Evolutionary conservation across 2,888 invertebrate species (phyloP).

Genomic region (Caenorhabditis panamensis): DNA sequence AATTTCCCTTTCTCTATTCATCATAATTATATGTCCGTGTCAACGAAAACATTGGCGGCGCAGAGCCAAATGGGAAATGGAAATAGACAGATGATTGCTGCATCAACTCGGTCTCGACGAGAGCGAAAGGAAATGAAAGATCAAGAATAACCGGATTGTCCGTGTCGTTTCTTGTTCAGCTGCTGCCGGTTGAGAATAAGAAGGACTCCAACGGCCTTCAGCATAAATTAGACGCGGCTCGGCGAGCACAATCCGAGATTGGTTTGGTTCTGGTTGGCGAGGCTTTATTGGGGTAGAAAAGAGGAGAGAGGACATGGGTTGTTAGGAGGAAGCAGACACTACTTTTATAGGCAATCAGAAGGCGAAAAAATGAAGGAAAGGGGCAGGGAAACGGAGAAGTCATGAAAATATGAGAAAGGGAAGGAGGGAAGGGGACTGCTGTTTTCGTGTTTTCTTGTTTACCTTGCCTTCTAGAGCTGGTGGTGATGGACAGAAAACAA

Average conservation of each 20-base stretch:
- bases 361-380: constrained; percentile 27
- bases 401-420: neutral
- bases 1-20: neutral
- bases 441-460: neutral
- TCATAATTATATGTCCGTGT: constrained; percentile 7
- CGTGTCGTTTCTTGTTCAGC: constrained; percentile 21
- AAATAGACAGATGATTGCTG: constrained; percentile 3
- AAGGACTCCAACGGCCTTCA: no score
- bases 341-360: constrained; percentile 49
- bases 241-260: constrained; percentile 47
- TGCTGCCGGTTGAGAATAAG: no score
- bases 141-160: constrained; percentile 18
- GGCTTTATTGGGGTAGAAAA: constrained; percentile 1
- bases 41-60: no score
- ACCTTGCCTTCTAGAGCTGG: neutral
- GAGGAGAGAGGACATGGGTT: constrained; percentile 26
- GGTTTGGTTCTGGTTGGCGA: constrained; percentile 19
- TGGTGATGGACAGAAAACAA: neutral
- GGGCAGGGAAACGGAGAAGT: constrained; percentile 3
- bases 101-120: no score
- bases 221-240: constrained; percentile 59
- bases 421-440: neutral
- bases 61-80: neutral
- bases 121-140: no score
- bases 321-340: constrained; percentile 33